These are phyloP conservation scores for Gymnopithys bicolor DNA, from an alignment of 2,797 vertebrate genomes.

Conservation along the genomic window DNA sequence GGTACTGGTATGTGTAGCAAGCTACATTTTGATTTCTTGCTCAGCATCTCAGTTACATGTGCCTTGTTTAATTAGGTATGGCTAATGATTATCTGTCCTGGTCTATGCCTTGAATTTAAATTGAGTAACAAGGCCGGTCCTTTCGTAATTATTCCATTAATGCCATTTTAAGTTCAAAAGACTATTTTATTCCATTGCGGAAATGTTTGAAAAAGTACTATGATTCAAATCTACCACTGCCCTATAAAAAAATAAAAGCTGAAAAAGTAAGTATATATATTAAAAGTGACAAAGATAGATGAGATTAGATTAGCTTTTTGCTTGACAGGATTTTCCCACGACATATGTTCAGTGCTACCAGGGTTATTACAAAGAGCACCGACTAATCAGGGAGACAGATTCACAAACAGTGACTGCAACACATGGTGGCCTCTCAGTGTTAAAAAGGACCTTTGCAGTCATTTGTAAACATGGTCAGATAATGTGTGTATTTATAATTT, in stretches of 20 bases:
- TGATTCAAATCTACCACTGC: conserved; percentile 26
- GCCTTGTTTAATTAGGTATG: conserved; percentile 62
- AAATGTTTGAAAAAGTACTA: conserved; percentile 39
- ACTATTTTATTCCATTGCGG: conserved; percentile 41
- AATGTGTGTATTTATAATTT: conserved; percentile 68
- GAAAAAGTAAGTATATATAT: conserved; percentile 38
- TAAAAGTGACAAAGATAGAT: conserved; percentile 76
- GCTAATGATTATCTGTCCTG: conserved; percentile 61
- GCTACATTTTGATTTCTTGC: background rate
- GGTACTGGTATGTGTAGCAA: background rate
- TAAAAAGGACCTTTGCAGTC: conserved; percentile 62
- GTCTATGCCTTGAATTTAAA: conserved; percentile 63
- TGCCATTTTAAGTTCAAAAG: conserved; percentile 41
- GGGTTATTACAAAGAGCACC: conserved; percentile 69
- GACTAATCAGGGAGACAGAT: conserved; percentile 72
- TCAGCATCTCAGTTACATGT: conserved; percentile 29
- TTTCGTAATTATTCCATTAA: conserved; percentile 40
- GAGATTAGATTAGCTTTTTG: conserved; percentile 64
- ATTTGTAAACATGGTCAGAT: conserved; percentile 74
- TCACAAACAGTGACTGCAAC: conserved; percentile 66
- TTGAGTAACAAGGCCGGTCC: background rate
- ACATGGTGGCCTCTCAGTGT: conserved; percentile 63
- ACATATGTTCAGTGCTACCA: conserved; percentile 76
- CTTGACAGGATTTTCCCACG: conserved; percentile 77
- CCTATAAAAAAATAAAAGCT: background rate